Evolutionary conservation across 1,140 invertebrate genomes (phyloP).

Genomic region (Galleria mellonella): DNA sequence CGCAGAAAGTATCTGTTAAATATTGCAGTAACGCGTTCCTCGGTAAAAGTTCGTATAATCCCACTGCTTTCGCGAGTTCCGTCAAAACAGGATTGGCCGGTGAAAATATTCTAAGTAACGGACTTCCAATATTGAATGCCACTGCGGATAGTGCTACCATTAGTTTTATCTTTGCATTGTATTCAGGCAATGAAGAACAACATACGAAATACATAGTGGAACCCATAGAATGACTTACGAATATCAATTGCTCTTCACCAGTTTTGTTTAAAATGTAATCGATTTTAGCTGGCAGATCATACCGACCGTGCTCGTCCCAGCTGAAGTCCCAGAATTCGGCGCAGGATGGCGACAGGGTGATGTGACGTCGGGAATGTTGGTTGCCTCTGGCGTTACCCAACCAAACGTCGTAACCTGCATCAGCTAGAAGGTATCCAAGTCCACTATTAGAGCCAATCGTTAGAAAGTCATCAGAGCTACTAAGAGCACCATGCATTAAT

Average conservation of each 20-base stretch:
- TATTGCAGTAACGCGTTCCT: constrained; percentile 19
- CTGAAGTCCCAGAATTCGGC: constrained; percentile 80
- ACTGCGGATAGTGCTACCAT: constrained; percentile 79
- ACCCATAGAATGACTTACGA: constrained; percentile 74
- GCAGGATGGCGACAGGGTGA: not conserved
- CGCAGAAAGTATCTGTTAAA: constrained; percentile 55
- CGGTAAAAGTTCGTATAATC: constrained; percentile 6
- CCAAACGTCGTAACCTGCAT: not conserved
- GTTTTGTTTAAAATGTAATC: constrained; percentile 75
- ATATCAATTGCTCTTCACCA: constrained; percentile 59
- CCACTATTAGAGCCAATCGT: not conserved
- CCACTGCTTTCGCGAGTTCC: not conserved
- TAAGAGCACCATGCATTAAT: not conserved
- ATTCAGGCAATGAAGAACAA: constrained; percentile 73
- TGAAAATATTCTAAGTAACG: constrained; percentile 38
- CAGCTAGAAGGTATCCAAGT: not conserved
- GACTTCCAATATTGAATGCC: constrained; percentile 70
- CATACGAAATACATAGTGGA: constrained; percentile 67
- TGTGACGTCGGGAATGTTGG: not conserved
- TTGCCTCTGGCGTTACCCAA: not conserved
- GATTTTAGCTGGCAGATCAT: constrained; percentile 79
- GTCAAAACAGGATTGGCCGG: constrained; percentile 1
- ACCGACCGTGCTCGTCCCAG: constrained; percentile 80
- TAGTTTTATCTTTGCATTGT: constrained; percentile 75
- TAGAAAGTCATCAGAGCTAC: not conserved